Conservation (phyloP, 2,888 invertebrate genomes). For the Eupeodes luniger region DNA sequence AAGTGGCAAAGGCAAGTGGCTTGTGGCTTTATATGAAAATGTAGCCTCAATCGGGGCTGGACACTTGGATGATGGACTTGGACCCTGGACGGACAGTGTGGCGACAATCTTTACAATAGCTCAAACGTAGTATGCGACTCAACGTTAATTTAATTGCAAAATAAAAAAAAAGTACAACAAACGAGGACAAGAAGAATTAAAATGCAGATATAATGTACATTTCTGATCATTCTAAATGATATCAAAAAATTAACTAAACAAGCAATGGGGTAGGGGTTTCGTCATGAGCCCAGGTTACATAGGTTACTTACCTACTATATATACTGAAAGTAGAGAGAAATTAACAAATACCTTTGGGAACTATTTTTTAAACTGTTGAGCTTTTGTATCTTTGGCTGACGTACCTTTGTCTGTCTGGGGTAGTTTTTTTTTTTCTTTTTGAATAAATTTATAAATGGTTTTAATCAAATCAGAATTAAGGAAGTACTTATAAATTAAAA, state of each 20-base stretch:
- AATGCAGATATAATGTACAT: constrained; percentile 19
- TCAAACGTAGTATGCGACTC: not conserved
- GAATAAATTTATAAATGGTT: not conserved
- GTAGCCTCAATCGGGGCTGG: constrained; percentile 10
- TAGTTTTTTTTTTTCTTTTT: not conserved
- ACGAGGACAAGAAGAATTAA: constrained; percentile 29
- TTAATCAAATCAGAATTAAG: not conserved
- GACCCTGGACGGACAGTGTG: not conserved
- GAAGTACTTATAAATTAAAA: too few species aligned
- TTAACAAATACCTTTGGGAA: too few species aligned
- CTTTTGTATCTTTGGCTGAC: too few species aligned
- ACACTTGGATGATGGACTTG: not conserved
- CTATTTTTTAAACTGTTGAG: too few species aligned
- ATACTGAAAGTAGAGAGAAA: too few species aligned
- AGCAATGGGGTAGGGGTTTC: not conserved
- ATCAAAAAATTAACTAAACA: constrained; percentile 24
- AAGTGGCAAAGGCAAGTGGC: constrained; percentile 26
- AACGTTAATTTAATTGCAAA: constrained; percentile 28
- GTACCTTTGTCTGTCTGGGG: too few species aligned
- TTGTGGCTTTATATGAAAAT: constrained; percentile 15
- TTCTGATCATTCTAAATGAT: not conserved
- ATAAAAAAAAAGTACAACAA: constrained; percentile 1
- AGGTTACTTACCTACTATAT: not conserved
- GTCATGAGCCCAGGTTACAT: not conserved
- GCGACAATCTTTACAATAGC: not conserved